Evolutionary conservation across 2,888 invertebrate species (phyloP).

Genomic region (Parnassius smintheus): DNA sequence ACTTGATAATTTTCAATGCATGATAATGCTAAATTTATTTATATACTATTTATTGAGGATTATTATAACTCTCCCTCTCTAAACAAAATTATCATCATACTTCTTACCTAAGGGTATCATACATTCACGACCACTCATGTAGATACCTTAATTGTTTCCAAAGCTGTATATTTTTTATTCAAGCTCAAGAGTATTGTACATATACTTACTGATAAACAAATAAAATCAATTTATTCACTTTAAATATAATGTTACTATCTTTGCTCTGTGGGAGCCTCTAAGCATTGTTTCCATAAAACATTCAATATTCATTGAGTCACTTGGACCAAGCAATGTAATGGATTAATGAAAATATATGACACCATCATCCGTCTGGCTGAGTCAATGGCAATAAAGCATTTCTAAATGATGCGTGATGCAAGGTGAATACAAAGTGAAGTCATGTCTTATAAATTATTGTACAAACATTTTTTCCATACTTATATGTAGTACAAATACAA

Average conservation of each 20-base stretch:
- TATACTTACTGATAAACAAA: no score
- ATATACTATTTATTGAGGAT: no score
- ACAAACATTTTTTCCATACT: slow-evolving; percentile 6
- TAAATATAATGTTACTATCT: neutral
- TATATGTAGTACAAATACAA: slow-evolving; percentile 9
- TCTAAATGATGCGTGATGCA: slow-evolving; percentile 19
- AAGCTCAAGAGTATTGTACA: no score
- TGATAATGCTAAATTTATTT: no score
- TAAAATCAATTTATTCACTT: no score
- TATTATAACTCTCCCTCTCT: no score
- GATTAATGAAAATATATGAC: slow-evolving; percentile 21
- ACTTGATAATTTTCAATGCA: no score
- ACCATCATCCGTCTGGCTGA: slow-evolving; percentile 17
- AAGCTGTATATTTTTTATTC: no score
- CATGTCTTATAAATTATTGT: slow-evolving; percentile 6
- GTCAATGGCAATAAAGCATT: slow-evolving; percentile 24
- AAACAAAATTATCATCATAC: no score
- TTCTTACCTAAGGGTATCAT: no score
- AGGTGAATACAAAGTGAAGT: slow-evolving; percentile 4
- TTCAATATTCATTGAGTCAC: slow-evolving; percentile 10
- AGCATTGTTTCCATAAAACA: slow-evolving; percentile 8
- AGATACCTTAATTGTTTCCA: no score
- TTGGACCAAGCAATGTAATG: neutral
- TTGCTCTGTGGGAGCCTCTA: neutral
- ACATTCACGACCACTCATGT: no score